Evolutionary conservation across 2,888 invertebrate genomes (phyloP).

Genomic region (Yponomeuta plumbellus): DNA sequence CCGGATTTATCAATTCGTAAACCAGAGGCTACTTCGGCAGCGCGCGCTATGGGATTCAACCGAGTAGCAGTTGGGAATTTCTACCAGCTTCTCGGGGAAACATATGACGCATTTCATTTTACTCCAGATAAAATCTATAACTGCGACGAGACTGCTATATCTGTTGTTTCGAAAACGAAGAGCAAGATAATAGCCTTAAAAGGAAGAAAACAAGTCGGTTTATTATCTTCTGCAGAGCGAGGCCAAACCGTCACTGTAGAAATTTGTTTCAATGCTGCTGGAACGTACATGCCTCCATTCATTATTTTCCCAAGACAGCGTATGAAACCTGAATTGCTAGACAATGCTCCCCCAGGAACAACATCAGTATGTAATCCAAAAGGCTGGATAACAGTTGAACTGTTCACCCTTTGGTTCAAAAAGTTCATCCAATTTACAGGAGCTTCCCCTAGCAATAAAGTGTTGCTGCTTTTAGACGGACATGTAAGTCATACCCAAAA

Average conservation of each 20-base stretch:
- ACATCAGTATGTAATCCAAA: constrained; percentile 1
- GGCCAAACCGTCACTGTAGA: constrained; percentile 30
- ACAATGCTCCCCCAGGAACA: constrained; percentile 33
- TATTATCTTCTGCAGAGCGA: constrained; percentile 32
- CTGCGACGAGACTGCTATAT: constrained; percentile 34
- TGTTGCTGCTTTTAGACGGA: constrained; percentile 23
- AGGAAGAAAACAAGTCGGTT: constrained; percentile 32
- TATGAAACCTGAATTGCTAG: constrained; percentile 31
- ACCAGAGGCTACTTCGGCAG: too few species aligned
- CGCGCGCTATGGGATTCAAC: constrained; percentile 22
- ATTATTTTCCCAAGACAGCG: constrained; percentile 34
- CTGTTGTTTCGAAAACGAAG: constrained; percentile 27
- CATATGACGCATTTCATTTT: constrained; percentile 27
- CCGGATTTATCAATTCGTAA: too few species aligned
- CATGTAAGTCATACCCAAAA: constrained; percentile 26
- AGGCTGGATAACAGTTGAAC: constrained; percentile 24
- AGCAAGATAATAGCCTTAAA: constrained; percentile 29
- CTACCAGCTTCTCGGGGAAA: constrained; percentile 24
- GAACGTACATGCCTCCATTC: constrained; percentile 32
- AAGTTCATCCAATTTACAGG: constrained; percentile 24
- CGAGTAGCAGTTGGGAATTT: constrained; percentile 25
- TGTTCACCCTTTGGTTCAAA: constrained; percentile 25
- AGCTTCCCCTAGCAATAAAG: constrained; percentile 20
- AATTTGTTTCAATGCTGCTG: constrained; percentile 31
- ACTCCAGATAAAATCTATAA: constrained; percentile 33